Percentiles rank a stretch among this genome's conserved stretches.
Evolutionary conservation across 2,797 vertebrate species (phyloP).

Genomic region (Gymnoscopelus microlampas): DNA sequence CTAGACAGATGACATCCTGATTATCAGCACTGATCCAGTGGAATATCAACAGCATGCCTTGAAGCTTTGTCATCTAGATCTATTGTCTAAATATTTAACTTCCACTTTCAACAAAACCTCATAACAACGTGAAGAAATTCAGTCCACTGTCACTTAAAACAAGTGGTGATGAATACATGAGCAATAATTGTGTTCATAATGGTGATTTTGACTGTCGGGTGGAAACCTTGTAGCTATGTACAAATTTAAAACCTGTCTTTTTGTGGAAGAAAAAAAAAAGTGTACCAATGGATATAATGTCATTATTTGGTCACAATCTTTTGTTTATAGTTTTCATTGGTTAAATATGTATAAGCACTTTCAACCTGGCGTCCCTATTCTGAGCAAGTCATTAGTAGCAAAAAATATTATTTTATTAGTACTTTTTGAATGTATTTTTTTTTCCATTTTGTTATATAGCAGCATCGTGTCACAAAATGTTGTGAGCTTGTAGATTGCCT

Average conservation of each 20-base stretch:
- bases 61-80: not conserved
- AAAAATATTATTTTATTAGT: not conserved
- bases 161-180: constrained; percentile 33
- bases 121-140: not conserved
- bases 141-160: constrained; percentile 20
- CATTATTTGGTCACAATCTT: too few species aligned
- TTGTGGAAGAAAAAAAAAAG: constrained; percentile 5
- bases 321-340: too few species aligned
- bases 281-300: too few species aligned
- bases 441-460: too few species aligned
- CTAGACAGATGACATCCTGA: not conserved
- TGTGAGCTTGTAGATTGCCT: too few species aligned
- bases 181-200: constrained; percentile 36
- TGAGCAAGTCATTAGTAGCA: too few species aligned
- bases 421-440: too few species aligned
- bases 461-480: too few species aligned
- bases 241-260: constrained; percentile 14
- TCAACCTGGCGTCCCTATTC: too few species aligned
- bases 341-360: too few species aligned
- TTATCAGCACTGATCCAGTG: constrained; percentile 9
- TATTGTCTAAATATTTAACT: not conserved
- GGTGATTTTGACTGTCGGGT: constrained; percentile 41
- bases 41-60: not conserved
- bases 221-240: not conserved
- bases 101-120: constrained; percentile 1